A percentile compares a stretch with the other conserved stretches of the same genome.
Conservation (phyloP, 1,140 invertebrate species). For the Megalopta genalis region DNA sequence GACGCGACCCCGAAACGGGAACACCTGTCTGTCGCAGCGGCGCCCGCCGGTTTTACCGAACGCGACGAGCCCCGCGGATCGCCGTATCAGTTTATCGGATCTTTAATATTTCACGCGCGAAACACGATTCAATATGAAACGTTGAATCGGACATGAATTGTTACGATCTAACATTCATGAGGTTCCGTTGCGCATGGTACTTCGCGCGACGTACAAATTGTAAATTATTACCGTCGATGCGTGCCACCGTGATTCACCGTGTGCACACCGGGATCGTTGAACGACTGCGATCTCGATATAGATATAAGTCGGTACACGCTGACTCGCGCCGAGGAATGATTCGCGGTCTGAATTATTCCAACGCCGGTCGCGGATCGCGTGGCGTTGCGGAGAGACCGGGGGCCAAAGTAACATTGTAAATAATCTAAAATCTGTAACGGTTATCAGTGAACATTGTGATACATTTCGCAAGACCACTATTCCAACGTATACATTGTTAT, state of each 20-base stretch:
- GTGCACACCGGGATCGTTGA: too few species aligned
- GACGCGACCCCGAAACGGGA: background rate
- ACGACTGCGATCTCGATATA: too few species aligned
- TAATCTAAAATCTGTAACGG: too few species aligned
- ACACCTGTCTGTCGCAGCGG: too few species aligned
- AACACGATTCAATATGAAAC: background rate
- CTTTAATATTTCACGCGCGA: slow-evolving; percentile 16
- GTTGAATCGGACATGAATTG: slow-evolving; percentile 4
- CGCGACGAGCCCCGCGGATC: background rate
- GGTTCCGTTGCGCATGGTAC: too few species aligned
- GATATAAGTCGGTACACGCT: too few species aligned
- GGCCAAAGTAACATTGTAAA: too few species aligned
- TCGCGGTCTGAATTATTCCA: background rate
- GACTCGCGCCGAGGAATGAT: background rate
- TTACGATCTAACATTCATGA: background rate
- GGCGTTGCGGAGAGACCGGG: too few species aligned
- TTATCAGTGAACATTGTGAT: too few species aligned
- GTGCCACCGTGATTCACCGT: background rate
- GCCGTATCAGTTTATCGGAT: slow-evolving; percentile 5
- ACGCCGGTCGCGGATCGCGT: too few species aligned
- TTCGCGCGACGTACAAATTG: background rate
- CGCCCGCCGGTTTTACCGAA: background rate
- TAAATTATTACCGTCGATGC: background rate
- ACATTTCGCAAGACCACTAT: too few species aligned
- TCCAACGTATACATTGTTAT: too few species aligned